Conservation (phyloP, 2,113 vertebrate genomes). For the Oplegnathus fasciatus region DNA sequence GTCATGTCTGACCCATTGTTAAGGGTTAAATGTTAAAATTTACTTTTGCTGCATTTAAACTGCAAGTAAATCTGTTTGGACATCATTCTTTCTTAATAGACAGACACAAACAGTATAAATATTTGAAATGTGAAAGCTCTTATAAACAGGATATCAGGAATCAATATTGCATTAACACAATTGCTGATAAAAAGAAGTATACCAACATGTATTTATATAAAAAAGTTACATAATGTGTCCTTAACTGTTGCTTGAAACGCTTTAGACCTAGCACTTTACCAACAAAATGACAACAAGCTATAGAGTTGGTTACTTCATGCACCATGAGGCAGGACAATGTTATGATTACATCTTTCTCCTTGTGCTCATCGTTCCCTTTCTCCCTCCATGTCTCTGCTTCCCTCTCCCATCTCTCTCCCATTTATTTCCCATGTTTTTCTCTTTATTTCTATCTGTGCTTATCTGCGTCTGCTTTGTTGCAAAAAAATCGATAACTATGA, state of each 20-base stretch:
- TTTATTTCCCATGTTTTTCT: background rate
- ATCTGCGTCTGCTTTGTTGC: background rate
- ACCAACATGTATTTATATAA: background rate
- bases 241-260: background rate
- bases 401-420: background rate
- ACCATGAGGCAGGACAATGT: background rate
- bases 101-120: background rate
- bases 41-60: background rate
- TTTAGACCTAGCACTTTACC: background rate
- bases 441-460: constrained; percentile 10
- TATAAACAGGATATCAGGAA: background rate
- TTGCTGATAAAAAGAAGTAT: background rate
- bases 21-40: no score
- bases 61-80: background rate
- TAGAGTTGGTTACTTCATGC: background rate
- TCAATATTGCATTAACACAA: background rate
- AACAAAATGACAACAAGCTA: constrained; percentile 5
- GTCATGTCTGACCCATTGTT: background rate
- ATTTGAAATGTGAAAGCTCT: background rate
- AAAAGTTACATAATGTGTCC: background rate
- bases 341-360: constrained; percentile 19
- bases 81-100: background rate
- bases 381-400: background rate
- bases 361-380: constrained; percentile 11
- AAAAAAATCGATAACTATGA: constrained; percentile 37